Percentiles rank a stretch among this genome's conserved stretches.
Conservation (phyloP, 2,797 vertebrate genomes). For the Chloroceryle inda region DNA sequence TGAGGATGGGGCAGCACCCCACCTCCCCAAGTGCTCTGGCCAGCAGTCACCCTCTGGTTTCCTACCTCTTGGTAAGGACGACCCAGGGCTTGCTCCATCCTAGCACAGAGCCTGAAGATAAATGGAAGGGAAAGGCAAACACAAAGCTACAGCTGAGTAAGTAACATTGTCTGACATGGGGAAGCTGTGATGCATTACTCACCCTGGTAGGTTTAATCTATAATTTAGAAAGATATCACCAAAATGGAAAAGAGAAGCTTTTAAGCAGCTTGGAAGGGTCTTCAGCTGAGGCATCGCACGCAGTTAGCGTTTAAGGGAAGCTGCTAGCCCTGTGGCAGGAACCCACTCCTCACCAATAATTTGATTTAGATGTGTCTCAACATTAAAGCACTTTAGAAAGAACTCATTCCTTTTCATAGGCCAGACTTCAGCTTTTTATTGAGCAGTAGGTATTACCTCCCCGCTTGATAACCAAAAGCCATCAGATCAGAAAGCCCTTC, state of each 20-base stretch:
- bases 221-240: constrained; percentile 83
- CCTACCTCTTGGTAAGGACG: not conserved
- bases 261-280: constrained; percentile 74
- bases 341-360: not conserved
- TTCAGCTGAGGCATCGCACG: constrained; percentile 3
- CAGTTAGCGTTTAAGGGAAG: not conserved
- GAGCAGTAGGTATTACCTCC: not conserved
- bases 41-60: not conserved
- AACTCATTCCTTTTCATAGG: not conserved
- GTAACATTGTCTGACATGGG: constrained; percentile 64
- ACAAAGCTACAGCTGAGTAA: constrained; percentile 19
- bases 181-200: constrained; percentile 79
- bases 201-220: constrained; percentile 78
- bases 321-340: not conserved
- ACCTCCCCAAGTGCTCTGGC: rapidly evolving
- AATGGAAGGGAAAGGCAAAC: constrained; percentile 62
- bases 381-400: not conserved
- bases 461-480: not conserved
- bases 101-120: not conserved
- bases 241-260: constrained; percentile 72
- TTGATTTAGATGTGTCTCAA: constrained; percentile 24
- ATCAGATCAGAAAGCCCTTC: not conserved
- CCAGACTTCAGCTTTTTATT: not conserved
- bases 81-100: not conserved
- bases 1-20: not conserved